Evolutionary conservation across 2,797 vertebrate genomes (phyloP).

Genomic region (Cottoperca gobio): DNA sequence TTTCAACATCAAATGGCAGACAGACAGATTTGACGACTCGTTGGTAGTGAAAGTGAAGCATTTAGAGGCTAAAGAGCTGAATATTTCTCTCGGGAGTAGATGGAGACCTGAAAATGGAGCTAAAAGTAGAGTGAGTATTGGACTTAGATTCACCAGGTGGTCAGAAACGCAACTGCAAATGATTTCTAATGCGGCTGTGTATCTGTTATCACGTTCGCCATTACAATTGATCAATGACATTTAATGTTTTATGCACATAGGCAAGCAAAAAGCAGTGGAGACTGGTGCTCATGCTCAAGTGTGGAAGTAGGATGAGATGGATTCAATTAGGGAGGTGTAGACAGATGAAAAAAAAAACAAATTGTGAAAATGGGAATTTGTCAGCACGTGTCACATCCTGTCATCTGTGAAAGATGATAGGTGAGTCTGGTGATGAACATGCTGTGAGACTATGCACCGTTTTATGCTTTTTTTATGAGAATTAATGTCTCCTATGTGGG

Average conservation of each 20-base stretch:
- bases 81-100: not conserved
- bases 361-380: slow-evolving; percentile 45
- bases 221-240: not conserved
- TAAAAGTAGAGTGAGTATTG: not conserved
- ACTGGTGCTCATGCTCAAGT: slow-evolving; percentile 1
- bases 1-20: not conserved
- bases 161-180: not conserved
- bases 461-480: slow-evolving; percentile 32
- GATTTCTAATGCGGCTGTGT: not conserved
- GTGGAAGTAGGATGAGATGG: slow-evolving; percentile 17
- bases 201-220: not conserved
- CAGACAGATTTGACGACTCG: too few species aligned
- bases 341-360: slow-evolving; percentile 46
- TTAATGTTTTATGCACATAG: not conserved
- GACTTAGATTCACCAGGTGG: too few species aligned
- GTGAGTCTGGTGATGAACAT: slow-evolving; percentile 23
- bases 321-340: slow-evolving; percentile 45
- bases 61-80: not conserved
- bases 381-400: slow-evolving; percentile 29
- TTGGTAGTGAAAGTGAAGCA: not conserved
- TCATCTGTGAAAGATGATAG: slow-evolving; percentile 49
- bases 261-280: not conserved
- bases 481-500: slow-evolving; percentile 31
- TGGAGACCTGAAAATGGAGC: not conserved
- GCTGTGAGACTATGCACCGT: slow-evolving; percentile 7